Conservation (phyloP, 2,797 vertebrate species). For the Pitangus sulphuratus region DNA sequence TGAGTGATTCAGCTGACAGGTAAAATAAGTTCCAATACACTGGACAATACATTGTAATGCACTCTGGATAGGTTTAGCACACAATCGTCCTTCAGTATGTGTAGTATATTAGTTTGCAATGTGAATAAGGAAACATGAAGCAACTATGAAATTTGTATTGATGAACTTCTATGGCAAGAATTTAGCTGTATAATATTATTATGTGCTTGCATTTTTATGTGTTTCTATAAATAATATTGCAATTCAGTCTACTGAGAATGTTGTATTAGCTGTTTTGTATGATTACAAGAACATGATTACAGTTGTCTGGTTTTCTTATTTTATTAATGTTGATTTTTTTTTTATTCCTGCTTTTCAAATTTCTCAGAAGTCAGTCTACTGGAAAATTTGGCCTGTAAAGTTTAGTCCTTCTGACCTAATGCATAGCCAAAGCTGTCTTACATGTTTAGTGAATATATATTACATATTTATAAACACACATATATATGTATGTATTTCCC, state of each 20-base stretch:
- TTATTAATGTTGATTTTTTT: not conserved
- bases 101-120: not conserved
- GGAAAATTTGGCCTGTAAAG: not conserved
- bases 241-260: not conserved
- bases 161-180: not conserved
- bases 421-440: not conserved
- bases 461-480: not conserved
- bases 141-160: not conserved
- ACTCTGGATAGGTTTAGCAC: not conserved
- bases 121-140: not conserved
- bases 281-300: not conserved
- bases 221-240: constrained; percentile 2
- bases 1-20: constrained; percentile 1
- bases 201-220: not conserved
- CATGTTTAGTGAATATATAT: not conserved
- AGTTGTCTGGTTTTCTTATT: constrained; percentile 5
- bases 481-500: not conserved
- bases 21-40: constrained; percentile 31
- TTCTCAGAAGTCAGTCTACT: not conserved
- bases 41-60: constrained; percentile 3
- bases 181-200: not conserved
- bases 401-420: not conserved
- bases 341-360: constrained; percentile 12
- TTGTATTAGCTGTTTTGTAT: not conserved
- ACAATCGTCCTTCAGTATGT: not conserved